phyloP scores from a whole-genome alignment of 2,888 invertebrate species.

The Achlya flavicornis region DNA sequence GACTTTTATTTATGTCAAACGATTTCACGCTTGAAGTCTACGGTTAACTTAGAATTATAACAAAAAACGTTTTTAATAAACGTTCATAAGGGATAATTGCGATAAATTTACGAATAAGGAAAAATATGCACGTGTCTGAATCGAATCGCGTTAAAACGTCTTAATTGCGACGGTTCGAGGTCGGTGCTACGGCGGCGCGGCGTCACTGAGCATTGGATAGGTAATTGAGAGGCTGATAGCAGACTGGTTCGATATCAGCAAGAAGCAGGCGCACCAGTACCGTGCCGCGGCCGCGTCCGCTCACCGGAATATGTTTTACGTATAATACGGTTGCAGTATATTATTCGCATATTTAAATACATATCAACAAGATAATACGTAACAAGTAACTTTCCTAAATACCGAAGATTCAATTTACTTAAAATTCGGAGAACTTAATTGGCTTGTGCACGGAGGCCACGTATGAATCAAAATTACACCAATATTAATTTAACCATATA shows the following conservation, averaged over 20 bases:
- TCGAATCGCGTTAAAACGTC: conserved; percentile 79
- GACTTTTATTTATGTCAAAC: conserved; percentile 52
- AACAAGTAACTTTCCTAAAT: background rate
- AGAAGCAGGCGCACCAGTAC: conserved; percentile 25
- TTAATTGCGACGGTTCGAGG: conserved; percentile 76
- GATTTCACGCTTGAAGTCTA: conserved; percentile 70
- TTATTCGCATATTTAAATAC: background rate
- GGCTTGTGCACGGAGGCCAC: background rate
- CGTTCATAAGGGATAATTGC: conserved; percentile 75
- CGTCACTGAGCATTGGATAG: conserved; percentile 49
- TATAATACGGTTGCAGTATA: too few species aligned
- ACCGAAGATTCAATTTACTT: background rate
- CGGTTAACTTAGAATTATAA: conserved; percentile 60
- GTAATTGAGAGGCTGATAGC: conserved; percentile 63
- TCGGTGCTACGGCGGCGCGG: conserved; percentile 44
- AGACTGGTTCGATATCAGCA: conserved; percentile 53
- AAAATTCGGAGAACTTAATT: background rate
- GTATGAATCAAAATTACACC: conserved; percentile 4
- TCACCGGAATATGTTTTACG: background rate
- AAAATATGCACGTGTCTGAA: conserved; percentile 77
- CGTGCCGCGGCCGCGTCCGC: conserved; percentile 17
- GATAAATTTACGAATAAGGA: conserved; percentile 74
- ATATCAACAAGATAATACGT: background rate
- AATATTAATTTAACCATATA: conserved; percentile 7
- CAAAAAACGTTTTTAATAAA: conserved; percentile 72